Conservation (phyloP, 35 echinoderm and acorn worm species). For the Heliocidaris tuberculata region DNA sequence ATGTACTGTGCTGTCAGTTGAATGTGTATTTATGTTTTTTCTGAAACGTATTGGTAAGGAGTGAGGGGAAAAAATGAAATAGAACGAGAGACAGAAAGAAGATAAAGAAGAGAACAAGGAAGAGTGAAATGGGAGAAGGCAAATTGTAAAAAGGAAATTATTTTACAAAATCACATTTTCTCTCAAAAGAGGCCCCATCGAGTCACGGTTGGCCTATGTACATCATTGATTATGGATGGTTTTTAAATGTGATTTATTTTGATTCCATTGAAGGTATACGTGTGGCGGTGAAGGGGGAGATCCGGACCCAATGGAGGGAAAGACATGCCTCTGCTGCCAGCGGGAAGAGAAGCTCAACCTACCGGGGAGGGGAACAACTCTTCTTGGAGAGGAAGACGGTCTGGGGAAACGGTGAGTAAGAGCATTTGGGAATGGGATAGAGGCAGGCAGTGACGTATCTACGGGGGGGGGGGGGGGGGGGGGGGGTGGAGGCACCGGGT, state of each 20-base stretch:
- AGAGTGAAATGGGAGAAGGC: not conserved
- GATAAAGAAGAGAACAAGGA: not conserved
- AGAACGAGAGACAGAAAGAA: not conserved
- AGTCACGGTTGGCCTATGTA: too few relatives aligned
- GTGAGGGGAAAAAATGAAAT: not conserved
- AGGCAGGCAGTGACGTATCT: too few relatives aligned
- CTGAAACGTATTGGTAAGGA: not conserved
- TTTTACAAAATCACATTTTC: too few relatives aligned
- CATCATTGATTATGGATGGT: too few relatives aligned
- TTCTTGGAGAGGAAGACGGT: conserved; percentile 78
- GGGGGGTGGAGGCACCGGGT: too few relatives aligned
- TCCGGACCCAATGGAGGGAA: conserved; percentile 90
- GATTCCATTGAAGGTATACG: conserved; percentile 68
- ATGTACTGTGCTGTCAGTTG: not conserved
- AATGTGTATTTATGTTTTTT: not conserved
- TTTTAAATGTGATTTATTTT: not conserved
- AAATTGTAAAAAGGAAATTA: not conserved
- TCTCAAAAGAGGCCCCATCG: too few relatives aligned
- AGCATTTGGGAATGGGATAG: too few relatives aligned
- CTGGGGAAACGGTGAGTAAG: conserved; percentile 96
- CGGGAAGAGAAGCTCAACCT: conserved; percentile 70
- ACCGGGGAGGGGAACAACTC: conserved; percentile 77
- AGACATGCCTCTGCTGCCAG: conserved; percentile 61
- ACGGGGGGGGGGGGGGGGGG: too few relatives aligned
- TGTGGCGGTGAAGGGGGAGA: conserved; percentile 82